A percentile compares a stretch with the other conserved stretches of the same genome.
These are phyloP conservation scores for Platysteira castanea DNA, from an alignment of 2,113 vertebrate genomes.

Conservation along the genomic window DNA sequence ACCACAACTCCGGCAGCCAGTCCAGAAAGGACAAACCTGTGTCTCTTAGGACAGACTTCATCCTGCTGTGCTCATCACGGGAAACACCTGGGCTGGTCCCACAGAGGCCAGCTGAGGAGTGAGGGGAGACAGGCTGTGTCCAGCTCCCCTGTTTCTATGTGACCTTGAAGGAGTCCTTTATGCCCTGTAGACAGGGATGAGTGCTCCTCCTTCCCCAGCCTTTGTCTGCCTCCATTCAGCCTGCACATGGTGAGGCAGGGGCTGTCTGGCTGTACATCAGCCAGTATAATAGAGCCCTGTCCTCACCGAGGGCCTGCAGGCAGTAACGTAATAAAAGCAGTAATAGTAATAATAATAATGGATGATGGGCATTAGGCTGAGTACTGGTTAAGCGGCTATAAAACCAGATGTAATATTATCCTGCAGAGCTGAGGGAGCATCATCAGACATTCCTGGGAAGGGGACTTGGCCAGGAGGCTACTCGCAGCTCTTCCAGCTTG, in stretches of 20 bases:
- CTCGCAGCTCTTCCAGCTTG: not conserved
- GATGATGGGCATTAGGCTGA: constrained; percentile 57
- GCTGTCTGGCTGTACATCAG: constrained; percentile 38
- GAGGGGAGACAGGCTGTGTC: not conserved
- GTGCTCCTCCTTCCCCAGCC: not conserved
- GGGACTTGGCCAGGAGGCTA: not conserved
- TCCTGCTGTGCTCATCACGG: not conserved
- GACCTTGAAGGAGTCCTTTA: constrained; percentile 8
- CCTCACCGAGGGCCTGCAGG: not conserved
- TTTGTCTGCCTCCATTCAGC: constrained; percentile 43
- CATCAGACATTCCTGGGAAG: constrained; percentile 44
- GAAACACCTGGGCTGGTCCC: not conserved
- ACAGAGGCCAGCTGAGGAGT: not conserved
- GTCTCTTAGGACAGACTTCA: not conserved
- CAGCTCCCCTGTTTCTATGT: fast-evolving
- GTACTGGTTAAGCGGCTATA: constrained; percentile 49
- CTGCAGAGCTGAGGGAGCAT: constrained; percentile 21
- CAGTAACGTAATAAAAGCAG: constrained; percentile 56
- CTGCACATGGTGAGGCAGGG: not conserved
- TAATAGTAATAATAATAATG: constrained; percentile 66
- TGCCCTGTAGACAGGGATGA: fast-evolving
- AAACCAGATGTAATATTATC: constrained; percentile 58
- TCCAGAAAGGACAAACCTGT: not conserved
- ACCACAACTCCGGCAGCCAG: fast-evolving
- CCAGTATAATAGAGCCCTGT: constrained; percentile 41